These are phyloP conservation scores for Todiramphus chloris DNA, from an alignment of 2,113 vertebrate species.

Conservation along the genomic window DNA sequence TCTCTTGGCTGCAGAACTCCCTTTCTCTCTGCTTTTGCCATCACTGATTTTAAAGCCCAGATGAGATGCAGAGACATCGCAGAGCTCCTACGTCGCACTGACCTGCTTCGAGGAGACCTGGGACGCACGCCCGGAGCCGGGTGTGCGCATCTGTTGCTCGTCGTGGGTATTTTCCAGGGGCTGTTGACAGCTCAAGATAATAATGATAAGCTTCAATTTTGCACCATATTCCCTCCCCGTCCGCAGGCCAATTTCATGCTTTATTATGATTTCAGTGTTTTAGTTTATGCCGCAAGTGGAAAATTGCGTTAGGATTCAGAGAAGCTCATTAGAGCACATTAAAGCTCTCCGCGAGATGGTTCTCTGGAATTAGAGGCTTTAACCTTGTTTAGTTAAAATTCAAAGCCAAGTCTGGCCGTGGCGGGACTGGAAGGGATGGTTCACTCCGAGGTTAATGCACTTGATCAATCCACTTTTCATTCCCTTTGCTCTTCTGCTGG, in stretches of 20 bases:
- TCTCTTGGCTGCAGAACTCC: neutral
- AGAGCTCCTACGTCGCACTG: neutral
- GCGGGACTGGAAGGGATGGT: neutral
- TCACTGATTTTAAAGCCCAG: neutral
- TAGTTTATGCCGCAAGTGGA: neutral
- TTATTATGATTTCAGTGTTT: neutral
- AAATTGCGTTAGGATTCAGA: neutral
- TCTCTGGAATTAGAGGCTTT: neutral
- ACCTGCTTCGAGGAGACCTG: neutral
- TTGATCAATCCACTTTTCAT: neutral
- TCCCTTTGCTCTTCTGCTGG: accelerated
- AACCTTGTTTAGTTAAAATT: neutral
- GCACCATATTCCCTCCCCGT: neutral
- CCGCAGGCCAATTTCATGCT: neutral
- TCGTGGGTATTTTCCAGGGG: neutral
- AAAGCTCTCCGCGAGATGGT: neutral
- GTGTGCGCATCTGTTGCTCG: accelerated
- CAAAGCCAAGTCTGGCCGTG: neutral
- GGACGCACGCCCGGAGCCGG: accelerated
- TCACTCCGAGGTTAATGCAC: neutral
- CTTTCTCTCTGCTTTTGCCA: neutral
- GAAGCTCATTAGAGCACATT: constrained; percentile 18
- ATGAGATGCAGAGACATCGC: neutral
- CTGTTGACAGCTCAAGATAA: neutral
- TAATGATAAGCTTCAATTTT: neutral